These are phyloP conservation scores for Altica lythri DNA, from an alignment of 2,888 invertebrate species.

Conservation along the genomic window DNA sequence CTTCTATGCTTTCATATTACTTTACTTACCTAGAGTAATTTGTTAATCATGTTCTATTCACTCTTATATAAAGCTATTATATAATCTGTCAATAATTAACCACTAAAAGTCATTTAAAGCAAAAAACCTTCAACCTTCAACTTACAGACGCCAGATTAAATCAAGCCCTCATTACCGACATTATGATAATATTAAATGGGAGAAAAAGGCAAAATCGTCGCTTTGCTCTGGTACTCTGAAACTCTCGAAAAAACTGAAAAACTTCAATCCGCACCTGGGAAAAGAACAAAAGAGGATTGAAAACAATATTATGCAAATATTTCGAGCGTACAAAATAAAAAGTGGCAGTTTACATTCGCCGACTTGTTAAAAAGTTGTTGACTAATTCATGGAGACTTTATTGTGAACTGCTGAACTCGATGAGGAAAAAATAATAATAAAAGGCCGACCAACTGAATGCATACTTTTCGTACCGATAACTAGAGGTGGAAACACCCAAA, in stretches of 20 bases:
- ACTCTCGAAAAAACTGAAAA: constrained; percentile 9
- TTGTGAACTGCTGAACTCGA: constrained; percentile 38
- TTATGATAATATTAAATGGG: too few relatives aligned
- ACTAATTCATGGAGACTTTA: constrained; percentile 55
- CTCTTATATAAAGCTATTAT: too few relatives aligned
- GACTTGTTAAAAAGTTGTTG: constrained; percentile 54
- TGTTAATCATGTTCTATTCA: too few relatives aligned
- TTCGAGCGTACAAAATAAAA: constrained; percentile 53
- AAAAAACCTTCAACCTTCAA: too few relatives aligned
- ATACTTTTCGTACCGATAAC: background rate
- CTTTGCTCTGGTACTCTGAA: too few relatives aligned
- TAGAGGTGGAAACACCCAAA: constrained; percentile 4
- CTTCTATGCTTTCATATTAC: too few relatives aligned
- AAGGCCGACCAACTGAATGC: constrained; percentile 3
- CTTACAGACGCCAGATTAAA: too few relatives aligned
- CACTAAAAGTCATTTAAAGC: too few relatives aligned
- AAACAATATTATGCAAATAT: constrained; percentile 54
- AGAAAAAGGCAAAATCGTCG: background rate
- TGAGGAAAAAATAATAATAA: constrained; percentile 20
- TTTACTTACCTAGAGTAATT: too few relatives aligned
- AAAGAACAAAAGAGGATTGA: constrained; percentile 46
- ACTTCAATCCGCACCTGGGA: constrained; percentile 34
- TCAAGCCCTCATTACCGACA: too few relatives aligned
- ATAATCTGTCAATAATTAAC: too few relatives aligned
- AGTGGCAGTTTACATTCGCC: constrained; percentile 55